phyloP scores from a whole-genome alignment of 2,113 vertebrate genomes.

The Calypte anna region DNA sequence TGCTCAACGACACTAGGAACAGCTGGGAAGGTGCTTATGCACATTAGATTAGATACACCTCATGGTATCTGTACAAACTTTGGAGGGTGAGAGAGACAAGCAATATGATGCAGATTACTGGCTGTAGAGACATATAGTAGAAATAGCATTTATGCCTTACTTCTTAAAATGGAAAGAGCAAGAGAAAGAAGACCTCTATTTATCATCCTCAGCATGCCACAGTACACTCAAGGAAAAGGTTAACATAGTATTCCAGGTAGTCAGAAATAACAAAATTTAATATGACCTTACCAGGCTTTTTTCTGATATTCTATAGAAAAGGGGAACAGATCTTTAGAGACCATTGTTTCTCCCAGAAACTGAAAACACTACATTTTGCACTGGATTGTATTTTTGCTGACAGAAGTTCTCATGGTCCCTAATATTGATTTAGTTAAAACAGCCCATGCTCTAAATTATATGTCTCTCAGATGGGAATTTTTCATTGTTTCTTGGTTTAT shows the following conservation, averaged over 20 bases:
- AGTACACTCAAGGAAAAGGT: not conserved
- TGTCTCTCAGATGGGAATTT: not conserved
- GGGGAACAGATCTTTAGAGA: not conserved
- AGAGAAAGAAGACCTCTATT: not conserved
- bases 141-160: not conserved
- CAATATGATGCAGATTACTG: not conserved
- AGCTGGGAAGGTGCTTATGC: too few species aligned
- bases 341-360: not conserved
- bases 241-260: not conserved
- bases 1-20: not conserved
- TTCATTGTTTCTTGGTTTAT: not conserved
- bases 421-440: not conserved
- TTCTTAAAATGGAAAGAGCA: not conserved
- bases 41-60: too few species aligned
- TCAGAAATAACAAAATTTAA: not conserved
- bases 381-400: not conserved
- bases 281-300: not conserved
- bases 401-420: not conserved
- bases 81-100: not conserved
- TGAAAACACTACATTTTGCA: not conserved
- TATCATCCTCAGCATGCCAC: not conserved
- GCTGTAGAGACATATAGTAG: rapidly evolving
- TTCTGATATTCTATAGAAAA: not conserved
- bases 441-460: not conserved
- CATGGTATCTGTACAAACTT: too few species aligned